Evolutionary conservation across 2,888 invertebrate genomes (phyloP).

Genomic region (Macrophya annulata): DNA sequence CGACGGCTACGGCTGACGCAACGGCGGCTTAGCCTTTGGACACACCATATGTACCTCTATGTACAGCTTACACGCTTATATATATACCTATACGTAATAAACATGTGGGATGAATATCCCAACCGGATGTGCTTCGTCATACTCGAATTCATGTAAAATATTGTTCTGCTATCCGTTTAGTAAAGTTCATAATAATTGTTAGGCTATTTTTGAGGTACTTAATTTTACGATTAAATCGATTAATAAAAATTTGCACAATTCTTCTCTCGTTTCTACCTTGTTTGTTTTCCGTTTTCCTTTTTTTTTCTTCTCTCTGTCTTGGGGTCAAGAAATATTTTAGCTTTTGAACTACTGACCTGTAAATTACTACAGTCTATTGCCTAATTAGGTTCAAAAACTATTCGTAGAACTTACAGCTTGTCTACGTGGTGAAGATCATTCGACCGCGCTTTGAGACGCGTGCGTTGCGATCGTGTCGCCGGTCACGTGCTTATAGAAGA

Average conservation of each 20-base stretch:
- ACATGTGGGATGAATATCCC: slow-evolving; percentile 9
- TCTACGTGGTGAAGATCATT: not conserved
- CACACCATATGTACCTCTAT: slow-evolving; percentile 16
- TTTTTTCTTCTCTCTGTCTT: not conserved
- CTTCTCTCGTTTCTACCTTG: too few relatives aligned
- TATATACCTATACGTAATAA: not conserved
- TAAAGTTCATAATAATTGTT: not conserved
- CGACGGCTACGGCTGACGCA: slow-evolving; percentile 22
- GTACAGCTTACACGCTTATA: not conserved
- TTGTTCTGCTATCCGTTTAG: not conserved
- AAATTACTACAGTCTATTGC: not conserved
- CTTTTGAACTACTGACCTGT: not conserved
- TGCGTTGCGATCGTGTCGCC: slow-evolving; percentile 16
- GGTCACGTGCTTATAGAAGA: slow-evolving; percentile 20
- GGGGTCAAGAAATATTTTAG: not conserved
- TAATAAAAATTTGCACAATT: not conserved
- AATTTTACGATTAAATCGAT: not conserved
- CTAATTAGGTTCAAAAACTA: not conserved
- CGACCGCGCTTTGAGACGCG: too few relatives aligned
- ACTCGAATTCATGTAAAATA: not conserved
- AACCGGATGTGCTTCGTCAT: slow-evolving; percentile 23
- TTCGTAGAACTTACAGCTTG: not conserved
- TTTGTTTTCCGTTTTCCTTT: not conserved
- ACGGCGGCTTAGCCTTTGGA: slow-evolving; percentile 2
- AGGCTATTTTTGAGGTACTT: not conserved